phyloP scores from a whole-genome alignment of 2,888 invertebrate species.

The Ennomos quercinarius region DNA sequence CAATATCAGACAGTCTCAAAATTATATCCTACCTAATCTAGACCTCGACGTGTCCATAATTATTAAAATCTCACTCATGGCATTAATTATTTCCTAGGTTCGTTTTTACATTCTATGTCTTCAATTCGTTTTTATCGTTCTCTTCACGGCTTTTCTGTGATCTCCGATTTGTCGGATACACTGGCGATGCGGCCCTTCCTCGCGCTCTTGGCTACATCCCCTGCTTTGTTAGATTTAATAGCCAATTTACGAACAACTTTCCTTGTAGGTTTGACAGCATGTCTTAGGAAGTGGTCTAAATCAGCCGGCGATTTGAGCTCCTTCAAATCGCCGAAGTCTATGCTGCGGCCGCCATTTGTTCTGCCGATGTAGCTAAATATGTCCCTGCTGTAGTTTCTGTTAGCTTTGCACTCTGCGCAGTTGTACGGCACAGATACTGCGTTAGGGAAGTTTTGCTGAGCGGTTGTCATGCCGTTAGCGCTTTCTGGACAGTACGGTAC shows the following conservation, averaged over 20 bases:
- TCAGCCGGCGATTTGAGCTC: conserved; percentile 71
- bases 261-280: conserved; percentile 70
- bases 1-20: conserved; percentile 78
- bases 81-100: conserved; percentile 33
- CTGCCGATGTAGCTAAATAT: conserved; percentile 69
- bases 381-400: conserved; percentile 44
- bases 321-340: conserved; percentile 67
- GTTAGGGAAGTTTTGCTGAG: conserved; percentile 86
- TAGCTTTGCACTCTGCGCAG: conserved; percentile 84
- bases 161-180: neutral
- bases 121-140: conserved; percentile 43
- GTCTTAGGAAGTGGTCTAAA: conserved; percentile 70
- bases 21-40: conserved; percentile 39
- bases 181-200: conserved; percentile 21
- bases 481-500: conserved; percentile 88
- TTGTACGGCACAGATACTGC: conserved; percentile 87
- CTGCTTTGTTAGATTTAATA: conserved; percentile 34
- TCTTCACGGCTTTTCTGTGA: conserved; percentile 44
- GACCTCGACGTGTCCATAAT: conserved; percentile 26
- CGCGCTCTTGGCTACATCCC: conserved; percentile 5
- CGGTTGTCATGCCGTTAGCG: conserved; percentile 71
- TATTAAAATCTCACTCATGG: conserved; percentile 37
- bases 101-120: conserved; percentile 33
- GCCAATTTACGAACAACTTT: conserved; percentile 67
- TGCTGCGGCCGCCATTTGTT: conserved; percentile 67